Percentiles rank a stretch among this genome's conserved stretches.
Conservation (phyloP, 2,888 invertebrate species). For the Cephus spinipes region DNA sequence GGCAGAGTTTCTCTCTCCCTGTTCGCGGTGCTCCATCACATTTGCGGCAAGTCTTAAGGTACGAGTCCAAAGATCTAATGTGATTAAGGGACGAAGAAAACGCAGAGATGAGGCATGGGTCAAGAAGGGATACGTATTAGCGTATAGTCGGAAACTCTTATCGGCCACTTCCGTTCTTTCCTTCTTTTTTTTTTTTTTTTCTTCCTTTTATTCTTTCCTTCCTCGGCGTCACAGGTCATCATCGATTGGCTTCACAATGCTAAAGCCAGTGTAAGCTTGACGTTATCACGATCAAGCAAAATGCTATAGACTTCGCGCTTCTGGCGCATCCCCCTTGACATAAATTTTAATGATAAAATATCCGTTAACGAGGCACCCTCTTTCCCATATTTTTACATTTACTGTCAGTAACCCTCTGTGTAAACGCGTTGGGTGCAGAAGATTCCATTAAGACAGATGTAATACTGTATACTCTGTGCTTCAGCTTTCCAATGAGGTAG, state of each 20-base stretch:
- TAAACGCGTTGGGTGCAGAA: not conserved
- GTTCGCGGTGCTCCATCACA: not conserved
- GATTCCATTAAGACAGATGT: not conserved
- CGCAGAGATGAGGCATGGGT: not conserved
- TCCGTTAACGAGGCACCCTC: not conserved
- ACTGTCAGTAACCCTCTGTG: not conserved
- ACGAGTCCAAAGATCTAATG: not conserved
- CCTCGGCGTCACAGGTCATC: not conserved
- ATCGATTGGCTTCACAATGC: conserved; percentile 13
- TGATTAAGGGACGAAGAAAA: not conserved
- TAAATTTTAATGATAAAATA: conserved; percentile 42
- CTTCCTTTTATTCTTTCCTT: not conserved
- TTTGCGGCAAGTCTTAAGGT: not conserved
- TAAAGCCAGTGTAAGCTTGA: conserved; percentile 19
- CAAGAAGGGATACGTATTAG: not conserved
- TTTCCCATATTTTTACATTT: not conserved
- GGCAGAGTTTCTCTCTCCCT: not conserved
- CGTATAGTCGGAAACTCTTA: not conserved
- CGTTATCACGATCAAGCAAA: conserved; percentile 39
- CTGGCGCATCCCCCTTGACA: conserved; percentile 39
- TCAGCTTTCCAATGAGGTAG: not conserved
- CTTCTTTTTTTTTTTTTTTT: not conserved
- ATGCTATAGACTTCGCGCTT: not conserved
- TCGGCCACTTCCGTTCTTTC: not conserved
- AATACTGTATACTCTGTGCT: not conserved